These are phyloP conservation scores for Eupithecia exiguata DNA, from an alignment of 2,888 invertebrate species.

Conservation along the genomic window DNA sequence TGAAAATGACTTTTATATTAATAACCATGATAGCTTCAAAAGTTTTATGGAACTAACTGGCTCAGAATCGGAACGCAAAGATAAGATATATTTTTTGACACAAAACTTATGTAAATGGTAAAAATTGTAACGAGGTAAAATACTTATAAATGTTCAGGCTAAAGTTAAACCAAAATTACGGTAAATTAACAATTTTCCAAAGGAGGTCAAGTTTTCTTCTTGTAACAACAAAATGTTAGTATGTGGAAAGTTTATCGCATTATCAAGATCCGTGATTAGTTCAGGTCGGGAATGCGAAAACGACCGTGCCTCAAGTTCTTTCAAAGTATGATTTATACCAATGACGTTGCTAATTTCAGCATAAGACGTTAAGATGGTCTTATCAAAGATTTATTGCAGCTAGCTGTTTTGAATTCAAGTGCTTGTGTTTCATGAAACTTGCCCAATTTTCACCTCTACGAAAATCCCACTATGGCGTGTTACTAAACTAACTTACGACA, in stretches of 20 bases:
- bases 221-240: neutral
- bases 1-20: no score
- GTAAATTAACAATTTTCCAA: neutral
- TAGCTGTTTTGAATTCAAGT: neutral
- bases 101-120: no score
- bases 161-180: neutral
- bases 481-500: neutral
- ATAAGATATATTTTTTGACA: neutral
- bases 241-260: neutral
- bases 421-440: neutral
- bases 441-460: neutral
- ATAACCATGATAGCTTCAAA: no score
- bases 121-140: neutral
- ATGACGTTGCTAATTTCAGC: conserved; percentile 1
- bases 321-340: neutral
- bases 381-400: neutral
- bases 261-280: neutral
- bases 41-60: neutral
- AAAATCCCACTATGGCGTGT: neutral
- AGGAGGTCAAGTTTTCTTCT: conserved; percentile 5
- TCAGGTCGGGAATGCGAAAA: neutral
- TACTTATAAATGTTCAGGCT: neutral
- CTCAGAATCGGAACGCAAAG: neutral
- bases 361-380: neutral
- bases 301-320: neutral